Conservation (phyloP, 2,113 vertebrate genomes). For the Sardina pilchardus region DNA sequence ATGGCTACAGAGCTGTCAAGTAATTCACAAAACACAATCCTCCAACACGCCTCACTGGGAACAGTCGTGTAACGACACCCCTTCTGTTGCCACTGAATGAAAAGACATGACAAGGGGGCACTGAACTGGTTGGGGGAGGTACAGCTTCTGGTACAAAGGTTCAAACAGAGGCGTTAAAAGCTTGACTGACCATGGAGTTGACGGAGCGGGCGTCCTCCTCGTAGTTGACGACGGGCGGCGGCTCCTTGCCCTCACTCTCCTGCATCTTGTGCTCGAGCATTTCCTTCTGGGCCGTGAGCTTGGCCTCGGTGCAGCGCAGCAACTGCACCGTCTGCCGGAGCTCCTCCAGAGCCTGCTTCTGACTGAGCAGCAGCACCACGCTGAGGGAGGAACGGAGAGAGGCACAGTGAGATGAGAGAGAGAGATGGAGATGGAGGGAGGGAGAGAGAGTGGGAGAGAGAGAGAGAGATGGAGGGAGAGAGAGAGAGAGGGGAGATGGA, state of each 20-base stretch:
- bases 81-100: background rate
- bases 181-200: slow-evolving; percentile 82
- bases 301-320: slow-evolving; percentile 84
- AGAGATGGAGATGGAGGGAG: background rate
- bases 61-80: background rate
- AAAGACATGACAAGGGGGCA: background rate
- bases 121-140: too few relatives aligned
- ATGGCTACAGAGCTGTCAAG: background rate
- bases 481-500: background rate
- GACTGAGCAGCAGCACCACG: slow-evolving; percentile 84
- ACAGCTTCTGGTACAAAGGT: background rate
- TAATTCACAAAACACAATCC: background rate
- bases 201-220: slow-evolving; percentile 94
- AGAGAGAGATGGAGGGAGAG: background rate
- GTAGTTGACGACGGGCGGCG: slow-evolving; percentile 87
- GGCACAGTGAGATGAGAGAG: slow-evolving; percentile 58
- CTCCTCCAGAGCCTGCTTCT: slow-evolving; percentile 90
- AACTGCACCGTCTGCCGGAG: slow-evolving; percentile 90
- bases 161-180: background rate
- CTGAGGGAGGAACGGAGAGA: slow-evolving; percentile 64
- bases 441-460: slow-evolving; percentile 49
- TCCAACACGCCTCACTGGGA: background rate
- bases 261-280: slow-evolving; percentile 88
- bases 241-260: slow-evolving; percentile 86
- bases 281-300: slow-evolving; percentile 87